Evolutionary conservation across 2,113 vertebrate species (phyloP), one percentile per base, ranked within the genome.

Genomic region (Forbesichthys agassizii): DNA sequence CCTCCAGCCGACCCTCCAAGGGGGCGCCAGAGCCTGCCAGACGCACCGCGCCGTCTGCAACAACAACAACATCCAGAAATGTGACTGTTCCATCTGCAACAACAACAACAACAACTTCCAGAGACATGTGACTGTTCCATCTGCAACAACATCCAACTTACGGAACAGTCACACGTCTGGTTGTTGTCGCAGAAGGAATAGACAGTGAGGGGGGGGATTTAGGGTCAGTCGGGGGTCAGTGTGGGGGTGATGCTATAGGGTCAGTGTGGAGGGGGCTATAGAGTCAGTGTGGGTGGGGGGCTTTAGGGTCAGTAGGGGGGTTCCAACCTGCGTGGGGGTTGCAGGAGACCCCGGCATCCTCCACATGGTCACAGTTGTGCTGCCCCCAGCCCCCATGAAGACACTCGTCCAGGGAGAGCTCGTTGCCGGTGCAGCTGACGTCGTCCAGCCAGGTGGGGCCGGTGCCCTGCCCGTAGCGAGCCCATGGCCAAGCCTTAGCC

Each of bases 281-380:
- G 20, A 20, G 0, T 20, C 20, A 20, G 20, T 20, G 20, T 20
- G 20, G 20, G 20, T 20, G 20, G 20, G 20, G 20, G 20, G 20
- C 20, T 20, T 3, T 42, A 7, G 36, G 4, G 36, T 42, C 36
- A 42, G 11, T 53, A 7, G 14, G 56, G 20, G 1, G 48, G 54
- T 63, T 52, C 74, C 88, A 71, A 91, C 91, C 90, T 81, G 88
- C 87, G 75, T 89, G 83, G 1, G 90, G 90, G 81, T 92, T 91
- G 49, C 95, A 96, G 51, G 66, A 92, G 12, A 96, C 88, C 5
- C 92, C 94, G 8, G 94, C 89, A 0, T 95, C 95, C 72, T 95
- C 92, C 11, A 83, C 63, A 4, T 95, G 94, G 33, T 95, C 91
- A 78, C 95, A 96, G 88, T 89, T 93, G 11, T 95, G 94, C 52